phyloP scores from a whole-genome alignment of 2,797 vertebrate genomes.

The Paedocypris micromegethes region DNA sequence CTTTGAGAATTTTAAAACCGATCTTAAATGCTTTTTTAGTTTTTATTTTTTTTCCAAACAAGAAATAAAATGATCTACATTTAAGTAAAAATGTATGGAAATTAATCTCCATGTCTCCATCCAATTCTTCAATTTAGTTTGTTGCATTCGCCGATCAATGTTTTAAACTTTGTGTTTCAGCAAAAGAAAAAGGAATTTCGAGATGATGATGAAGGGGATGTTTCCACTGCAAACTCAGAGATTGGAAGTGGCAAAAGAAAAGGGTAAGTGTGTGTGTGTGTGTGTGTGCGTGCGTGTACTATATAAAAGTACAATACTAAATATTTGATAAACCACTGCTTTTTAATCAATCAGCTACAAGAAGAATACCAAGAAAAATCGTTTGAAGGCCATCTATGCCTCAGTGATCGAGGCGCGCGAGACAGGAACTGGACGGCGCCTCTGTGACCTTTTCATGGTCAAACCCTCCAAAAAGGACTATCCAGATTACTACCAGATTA shows the following conservation, averaged over 20 bases:
- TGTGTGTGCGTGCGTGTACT: no score
- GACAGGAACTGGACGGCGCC: slow-evolving; percentile 76
- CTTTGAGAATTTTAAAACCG: no score
- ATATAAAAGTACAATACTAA: no score
- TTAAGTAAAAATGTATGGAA: no score
- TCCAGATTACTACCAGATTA: slow-evolving; percentile 97
- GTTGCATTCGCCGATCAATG: neutral
- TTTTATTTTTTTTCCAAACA: no score
- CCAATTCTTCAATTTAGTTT: no score
- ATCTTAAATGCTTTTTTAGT: no score
- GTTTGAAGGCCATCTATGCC: slow-evolving; percentile 89
- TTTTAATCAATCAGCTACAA: slow-evolving; percentile 70
- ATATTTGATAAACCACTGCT: neutral
- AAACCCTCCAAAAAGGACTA: slow-evolving; percentile 99
- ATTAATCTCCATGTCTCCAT: no score
- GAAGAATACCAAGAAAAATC: slow-evolving; percentile 91
- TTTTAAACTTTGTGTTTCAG: slow-evolving; percentile 60
- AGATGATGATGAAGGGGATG: slow-evolving; percentile 92
- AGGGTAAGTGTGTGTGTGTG: slow-evolving; percentile 66
- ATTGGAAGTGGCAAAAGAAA: slow-evolving; percentile 88
- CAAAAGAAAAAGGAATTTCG: slow-evolving; percentile 89
- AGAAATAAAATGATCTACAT: no score
- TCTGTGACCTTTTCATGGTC: slow-evolving; percentile 96
- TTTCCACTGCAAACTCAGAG: slow-evolving; percentile 84
- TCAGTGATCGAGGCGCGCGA: slow-evolving; percentile 86